Base-by-base conservation (phyloP, 2,797 vertebrate genomes). In the Brachyalestes nurse region DNA sequence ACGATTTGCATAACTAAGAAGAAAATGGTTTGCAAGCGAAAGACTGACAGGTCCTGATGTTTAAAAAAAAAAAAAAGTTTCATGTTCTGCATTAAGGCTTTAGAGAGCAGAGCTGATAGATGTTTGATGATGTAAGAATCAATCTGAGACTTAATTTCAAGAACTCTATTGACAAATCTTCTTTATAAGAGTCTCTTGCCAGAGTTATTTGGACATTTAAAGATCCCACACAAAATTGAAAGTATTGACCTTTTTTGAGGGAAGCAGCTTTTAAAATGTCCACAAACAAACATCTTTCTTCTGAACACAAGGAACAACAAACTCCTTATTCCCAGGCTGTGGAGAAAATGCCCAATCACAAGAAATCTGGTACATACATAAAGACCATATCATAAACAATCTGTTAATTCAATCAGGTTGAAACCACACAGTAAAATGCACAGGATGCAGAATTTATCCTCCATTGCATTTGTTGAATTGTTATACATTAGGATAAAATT, bases 151-250 rank as follows among this genome's bases (percentile, higher is more conserved):
- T 92, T 91, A 77, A 92, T 93, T 93, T 91, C 82, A 23, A 91
- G 93, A 93, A 90, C 89, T 86, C 75, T 90, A 93, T 92, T 90
- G 90, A 91, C 89, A 90, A 91, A 61, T 83, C 70, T 92, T 92
- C 88, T 91, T 89, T 90, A 88, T 84, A 83, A 86, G 84, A 88
- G 88, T 84, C 88, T 85, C 89, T 82, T 88, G 83, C 87, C 90
- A 90, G 89, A 92, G 86, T 85, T 90, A 92, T 92, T 89, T 91
- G 89, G 91, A 91, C 87, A 87, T 90, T 88, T 84, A 90, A 87
- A 90, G 92, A 93, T 92, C 92, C 90, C 86, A 86, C 89, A 90
- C 89, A 34, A 65, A 93, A 93, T 89, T 90, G 90, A 90, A 86
- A 85, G 80, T 92, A 93, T 93, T 89, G 92, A 94, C 84, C 75